Percentiles rank a stretch among this genome's conserved stretches.
These are phyloP conservation scores for Arion vulgaris DNA, from an alignment of 1,140 invertebrate genomes.

Conservation along the genomic window DNA sequence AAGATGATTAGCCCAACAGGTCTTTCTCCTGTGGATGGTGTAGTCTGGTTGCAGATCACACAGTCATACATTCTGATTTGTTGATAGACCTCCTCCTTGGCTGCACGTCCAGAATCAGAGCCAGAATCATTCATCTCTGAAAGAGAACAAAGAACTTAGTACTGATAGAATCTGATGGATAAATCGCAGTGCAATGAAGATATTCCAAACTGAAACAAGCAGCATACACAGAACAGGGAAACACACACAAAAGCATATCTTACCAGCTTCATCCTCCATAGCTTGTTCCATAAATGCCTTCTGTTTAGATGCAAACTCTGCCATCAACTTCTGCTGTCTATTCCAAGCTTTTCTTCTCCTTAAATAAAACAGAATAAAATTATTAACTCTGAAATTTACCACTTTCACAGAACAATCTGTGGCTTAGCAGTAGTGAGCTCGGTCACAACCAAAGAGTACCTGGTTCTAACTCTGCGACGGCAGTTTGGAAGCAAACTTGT, in stretches of 20 bases:
- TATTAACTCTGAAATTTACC: not conserved
- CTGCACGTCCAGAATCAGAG: slow-evolving; percentile 1
- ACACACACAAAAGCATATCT: no score
- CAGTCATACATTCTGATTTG: slow-evolving; percentile 86
- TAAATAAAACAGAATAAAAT: slow-evolving; percentile 42
- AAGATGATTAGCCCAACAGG: slow-evolving; percentile 93
- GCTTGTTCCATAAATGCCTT: slow-evolving; percentile 91
- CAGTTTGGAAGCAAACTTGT: no score
- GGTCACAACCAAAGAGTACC: no score
- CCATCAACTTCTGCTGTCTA: slow-evolving; percentile 91
- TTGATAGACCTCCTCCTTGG: slow-evolving; percentile 5
- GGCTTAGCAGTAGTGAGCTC: no score
- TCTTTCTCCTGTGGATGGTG: slow-evolving; percentile 86
- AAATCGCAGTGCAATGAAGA: slow-evolving; percentile 13
- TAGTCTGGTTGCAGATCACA: slow-evolving; percentile 94
- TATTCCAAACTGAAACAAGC: not conserved
- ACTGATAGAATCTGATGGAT: not conserved
- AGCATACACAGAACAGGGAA: no score
- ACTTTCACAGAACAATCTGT: no score
- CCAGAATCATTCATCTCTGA: not conserved
- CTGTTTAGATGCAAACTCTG: slow-evolving; percentile 91
- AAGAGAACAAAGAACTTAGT: not conserved
- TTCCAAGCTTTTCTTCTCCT: slow-evolving; percentile 87
- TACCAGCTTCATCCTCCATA: slow-evolving; percentile 78
- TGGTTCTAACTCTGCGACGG: no score